Base-by-base conservation (phyloP, 2,113 vertebrate genomes). In the Ibidorhyncha struthersii region DNA sequence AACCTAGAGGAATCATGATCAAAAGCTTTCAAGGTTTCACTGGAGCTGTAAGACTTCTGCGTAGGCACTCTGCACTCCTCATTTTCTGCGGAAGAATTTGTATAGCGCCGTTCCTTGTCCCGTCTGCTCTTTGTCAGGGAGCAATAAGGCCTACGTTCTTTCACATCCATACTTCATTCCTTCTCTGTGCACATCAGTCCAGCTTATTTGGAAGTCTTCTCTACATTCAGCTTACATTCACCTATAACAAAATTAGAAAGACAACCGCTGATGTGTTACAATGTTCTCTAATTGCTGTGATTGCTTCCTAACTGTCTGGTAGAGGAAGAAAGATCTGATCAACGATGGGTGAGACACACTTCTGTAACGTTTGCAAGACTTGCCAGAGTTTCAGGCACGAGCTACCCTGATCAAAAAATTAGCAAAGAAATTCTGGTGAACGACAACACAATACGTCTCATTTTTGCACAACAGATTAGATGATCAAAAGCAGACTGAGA, bases 121-220 rank as follows among this genome's bases (percentile, higher is more conserved):
- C 99, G 98, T 85, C 99, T 98, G 98, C 98, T 99, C 98, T 99
- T 99, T 96, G 99, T 99, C 98, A 99, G 98, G 96, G 99, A 99
- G 98, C 99, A 99, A 96, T 99, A 99, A 98, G 99, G 99, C 98
- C 99, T 98, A 96, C 99, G 99, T 98, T 99, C 99, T 96, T 99
- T 99, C 98, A 99, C 99, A 99, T 99, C 99, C 99, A 99, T 99
- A 97, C 98, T 99, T 99, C 99, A 98, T 98, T 99, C 99, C 99
- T 99, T 99, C 98, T 98, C 98, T 97, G 98, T 17, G 97, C 98
- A 89, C 98, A 98, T 98, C 98, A 96, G 98, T 96, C 96, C 98
- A 74, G 93, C 88, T 97, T 94, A 63, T 72, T 95, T 56, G 89
- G 90, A 97, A 97, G 86, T 96, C 91, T 95, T 95, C 96, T 98